Evolutionary conservation across 2,797 vertebrate species (phyloP).

Genomic region (Sandelia bainsii): DNA sequence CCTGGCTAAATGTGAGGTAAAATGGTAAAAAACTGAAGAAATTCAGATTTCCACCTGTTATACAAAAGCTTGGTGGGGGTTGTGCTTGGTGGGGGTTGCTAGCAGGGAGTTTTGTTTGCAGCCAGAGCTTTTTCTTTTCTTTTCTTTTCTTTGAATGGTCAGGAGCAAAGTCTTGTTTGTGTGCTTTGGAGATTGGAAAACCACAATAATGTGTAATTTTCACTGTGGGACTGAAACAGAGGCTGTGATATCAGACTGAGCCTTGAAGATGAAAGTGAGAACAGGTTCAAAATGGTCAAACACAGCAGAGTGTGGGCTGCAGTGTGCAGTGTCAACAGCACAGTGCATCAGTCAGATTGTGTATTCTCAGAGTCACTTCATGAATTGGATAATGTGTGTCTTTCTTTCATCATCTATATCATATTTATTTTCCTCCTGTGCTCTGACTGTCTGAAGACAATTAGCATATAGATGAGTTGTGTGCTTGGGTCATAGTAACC

Average conservation of each 20-base stretch:
- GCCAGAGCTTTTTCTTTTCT: not conserved
- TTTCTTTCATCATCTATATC: too few species aligned
- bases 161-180: not conserved
- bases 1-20: not conserved
- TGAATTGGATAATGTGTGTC: too few species aligned
- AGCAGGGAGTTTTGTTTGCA: not conserved
- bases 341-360: too few species aligned
- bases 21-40: not conserved
- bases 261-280: constrained; percentile 3
- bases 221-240: not conserved
- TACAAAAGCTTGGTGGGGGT: not conserved
- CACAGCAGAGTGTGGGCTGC: too few species aligned
- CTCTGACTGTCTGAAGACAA: too few species aligned
- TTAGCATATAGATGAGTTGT: too few species aligned
- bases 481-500: too few species aligned
- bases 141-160: not conserved
- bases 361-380: too few species aligned
- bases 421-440: too few species aligned
- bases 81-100: not conserved
- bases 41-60: not conserved
- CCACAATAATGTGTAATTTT: constrained; percentile 22
- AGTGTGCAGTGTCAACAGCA: too few species aligned
- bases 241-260: not conserved
- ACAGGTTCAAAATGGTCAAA: too few species aligned
- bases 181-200: constrained; percentile 9